Evolutionary conservation across 1,140 invertebrate species (phyloP).

Genomic region (Dreissena rostriformis): DNA sequence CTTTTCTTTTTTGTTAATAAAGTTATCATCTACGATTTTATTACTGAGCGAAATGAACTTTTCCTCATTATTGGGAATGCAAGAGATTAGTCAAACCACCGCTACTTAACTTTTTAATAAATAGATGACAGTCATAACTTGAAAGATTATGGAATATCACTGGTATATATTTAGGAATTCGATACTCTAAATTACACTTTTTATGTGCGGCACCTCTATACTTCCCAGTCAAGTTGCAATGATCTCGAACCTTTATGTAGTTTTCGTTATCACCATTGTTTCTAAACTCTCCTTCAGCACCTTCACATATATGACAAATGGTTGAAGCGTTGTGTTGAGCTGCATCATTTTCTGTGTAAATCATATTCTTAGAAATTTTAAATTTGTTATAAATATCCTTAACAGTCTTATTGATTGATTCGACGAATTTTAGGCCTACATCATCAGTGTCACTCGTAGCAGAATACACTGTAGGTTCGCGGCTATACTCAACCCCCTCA

Average conservation of each 20-base stretch:
- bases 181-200: conserved; percentile 49
- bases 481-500: too few species aligned
- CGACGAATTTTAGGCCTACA: too few species aligned
- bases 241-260: neutral
- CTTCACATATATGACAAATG: too few species aligned
- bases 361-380: too few species aligned
- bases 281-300: too few species aligned
- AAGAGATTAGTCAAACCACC: conserved; percentile 66
- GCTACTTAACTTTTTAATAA: conserved; percentile 72
- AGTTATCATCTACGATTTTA: conserved; percentile 32
- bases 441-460: too few species aligned
- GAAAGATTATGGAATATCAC: conserved; percentile 80
- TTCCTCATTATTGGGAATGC: conserved; percentile 80
- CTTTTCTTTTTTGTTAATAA: neutral
- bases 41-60: conserved; percentile 61
- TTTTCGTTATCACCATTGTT: too few species aligned
- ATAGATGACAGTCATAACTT: conserved; percentile 78
- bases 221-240: conserved; percentile 1
- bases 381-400: too few species aligned
- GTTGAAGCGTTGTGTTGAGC: too few species aligned
- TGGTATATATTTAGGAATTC: conserved; percentile 63
- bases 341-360: too few species aligned
- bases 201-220: conserved; percentile 11
- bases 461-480: too few species aligned
- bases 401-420: too few species aligned